Evolutionary conservation across 2,888 invertebrate genomes (phyloP).

Genomic region (Pseudococcus viburni): DNA sequence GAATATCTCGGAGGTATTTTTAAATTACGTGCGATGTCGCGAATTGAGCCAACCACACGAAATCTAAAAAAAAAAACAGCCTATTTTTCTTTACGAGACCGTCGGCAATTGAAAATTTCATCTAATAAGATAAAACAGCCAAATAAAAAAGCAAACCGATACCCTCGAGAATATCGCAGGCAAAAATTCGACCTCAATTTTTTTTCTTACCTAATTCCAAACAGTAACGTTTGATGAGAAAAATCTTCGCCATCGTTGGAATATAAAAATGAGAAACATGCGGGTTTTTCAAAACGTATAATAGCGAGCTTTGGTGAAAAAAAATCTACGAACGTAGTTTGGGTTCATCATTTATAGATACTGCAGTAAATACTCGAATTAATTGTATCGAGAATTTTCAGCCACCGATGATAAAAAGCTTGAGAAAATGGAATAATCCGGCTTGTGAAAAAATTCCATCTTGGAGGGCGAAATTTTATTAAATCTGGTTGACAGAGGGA

Average conservation of each 20-base stretch:
- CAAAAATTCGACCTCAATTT: slow-evolving; percentile 1
- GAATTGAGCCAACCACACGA: slow-evolving; percentile 4
- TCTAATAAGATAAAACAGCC: slow-evolving; percentile 30
- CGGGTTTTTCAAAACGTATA: neutral
- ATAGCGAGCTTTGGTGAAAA: neutral
- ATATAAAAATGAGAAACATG: slow-evolving; percentile 6
- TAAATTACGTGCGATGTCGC: slow-evolving; percentile 20
- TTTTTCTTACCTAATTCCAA: slow-evolving; percentile 1
- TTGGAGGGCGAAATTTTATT: neutral
- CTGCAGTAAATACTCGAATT: too few relatives aligned
- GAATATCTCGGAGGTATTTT: neutral
- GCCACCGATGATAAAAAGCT: too few relatives aligned
- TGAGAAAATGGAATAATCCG: too few relatives aligned
- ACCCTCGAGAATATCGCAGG: neutral
- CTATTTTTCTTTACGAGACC: slow-evolving; percentile 35
- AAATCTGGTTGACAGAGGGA: neutral
- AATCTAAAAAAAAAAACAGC: slow-evolving; percentile 23
- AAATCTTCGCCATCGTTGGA: neutral
- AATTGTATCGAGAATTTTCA: too few relatives aligned
- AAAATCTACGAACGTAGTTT: neutral
- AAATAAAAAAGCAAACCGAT: slow-evolving; percentile 31
- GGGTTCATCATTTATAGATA: neutral
- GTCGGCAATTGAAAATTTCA: slow-evolving; percentile 27
- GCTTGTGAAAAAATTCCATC: too few relatives aligned
- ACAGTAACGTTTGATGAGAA: slow-evolving; percentile 3